phyloP scores from a whole-genome alignment of 2,113 vertebrate species.

The Zapus hudsonius region DNA sequence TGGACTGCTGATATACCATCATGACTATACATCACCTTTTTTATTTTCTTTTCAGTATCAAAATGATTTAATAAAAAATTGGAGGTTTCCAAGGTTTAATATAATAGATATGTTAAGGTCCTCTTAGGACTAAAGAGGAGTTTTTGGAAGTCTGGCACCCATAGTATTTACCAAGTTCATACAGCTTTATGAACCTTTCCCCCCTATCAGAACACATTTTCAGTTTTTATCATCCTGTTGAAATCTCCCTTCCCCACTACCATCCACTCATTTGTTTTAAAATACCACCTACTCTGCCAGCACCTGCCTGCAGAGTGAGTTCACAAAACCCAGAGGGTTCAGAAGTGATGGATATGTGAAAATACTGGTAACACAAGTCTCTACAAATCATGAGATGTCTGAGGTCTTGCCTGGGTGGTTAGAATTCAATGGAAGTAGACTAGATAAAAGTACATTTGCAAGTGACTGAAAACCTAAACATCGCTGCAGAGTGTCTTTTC shows the following conservation, averaged over 20 bases:
- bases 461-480: slow-evolving; percentile 38
- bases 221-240: background rate
- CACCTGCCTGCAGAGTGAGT: background rate
- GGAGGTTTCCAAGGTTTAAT: background rate
- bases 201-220: background rate
- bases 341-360: slow-evolving; percentile 10
- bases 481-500: slow-evolving; percentile 20
- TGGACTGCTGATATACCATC: background rate
- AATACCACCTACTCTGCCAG: background rate
- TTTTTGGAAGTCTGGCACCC: background rate
- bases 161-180: background rate
- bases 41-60: background rate
- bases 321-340: background rate
- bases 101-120: background rate
- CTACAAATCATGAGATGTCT: slow-evolving; percentile 50
- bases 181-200: background rate
- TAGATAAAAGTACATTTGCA: slow-evolving; percentile 38
- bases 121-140: background rate
- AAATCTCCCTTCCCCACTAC: background rate
- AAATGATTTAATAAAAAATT: background rate
- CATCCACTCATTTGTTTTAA: slow-evolving; percentile 17
- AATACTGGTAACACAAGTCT: slow-evolving; percentile 48
- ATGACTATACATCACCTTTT: background rate
- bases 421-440: slow-evolving; percentile 33
- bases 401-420: slow-evolving; percentile 12